Base-by-base conservation (phyloP, 2,888 invertebrate genomes). In the Sceliomorpha sp. region DNA sequence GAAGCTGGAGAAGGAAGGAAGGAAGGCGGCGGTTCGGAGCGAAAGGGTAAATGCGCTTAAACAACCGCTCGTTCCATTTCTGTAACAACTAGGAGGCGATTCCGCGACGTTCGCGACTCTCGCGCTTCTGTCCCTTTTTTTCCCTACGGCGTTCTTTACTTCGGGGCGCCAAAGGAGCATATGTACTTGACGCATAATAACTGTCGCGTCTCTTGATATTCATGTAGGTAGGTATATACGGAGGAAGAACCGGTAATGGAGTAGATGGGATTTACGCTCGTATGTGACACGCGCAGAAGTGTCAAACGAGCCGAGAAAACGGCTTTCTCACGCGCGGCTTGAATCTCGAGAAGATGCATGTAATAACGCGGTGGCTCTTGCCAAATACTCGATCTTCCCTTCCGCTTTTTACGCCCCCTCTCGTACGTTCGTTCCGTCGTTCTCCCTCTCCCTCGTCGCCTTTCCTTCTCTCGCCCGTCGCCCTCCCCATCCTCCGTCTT, bases 241-340 rank as follows among this genome's bases (percentile, higher is more conserved):
- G n/a, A n/a, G n/a, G 58, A 45, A 40, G 58, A 40, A 48, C 47
- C 47, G 39, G 58, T 40, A 58, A 58, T 58, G 32, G 48, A 58
- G 59, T 42, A 34, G 59, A 58, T 39, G 20, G 59, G 59, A 59
- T 48, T 40, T 32, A 32, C 48, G 47, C 32, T 48, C 40, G 13
- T 17, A 48, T 29, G 42, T 26, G 39, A 32, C 59, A 40, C 59
- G 48, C 48, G 48, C 59, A 59, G 40, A 48, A 32, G 48, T 39
- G 48, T 31, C 40, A 48, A 59, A 59, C 59, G 59, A 48, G 59
- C 59, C 48, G 48, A 59, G 59, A 59, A 59, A 59, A 55, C 48
- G 48, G 48, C 59, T 48, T 59, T 48, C 59, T 59, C 59, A 13
- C 32, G 48, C 27, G 34, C 59, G 26, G 40, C 40, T 48, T 9